These are phyloP conservation scores for Crocidura indochinensis DNA, from an alignment of 2,797 vertebrate species.

Conservation along the genomic window DNA sequence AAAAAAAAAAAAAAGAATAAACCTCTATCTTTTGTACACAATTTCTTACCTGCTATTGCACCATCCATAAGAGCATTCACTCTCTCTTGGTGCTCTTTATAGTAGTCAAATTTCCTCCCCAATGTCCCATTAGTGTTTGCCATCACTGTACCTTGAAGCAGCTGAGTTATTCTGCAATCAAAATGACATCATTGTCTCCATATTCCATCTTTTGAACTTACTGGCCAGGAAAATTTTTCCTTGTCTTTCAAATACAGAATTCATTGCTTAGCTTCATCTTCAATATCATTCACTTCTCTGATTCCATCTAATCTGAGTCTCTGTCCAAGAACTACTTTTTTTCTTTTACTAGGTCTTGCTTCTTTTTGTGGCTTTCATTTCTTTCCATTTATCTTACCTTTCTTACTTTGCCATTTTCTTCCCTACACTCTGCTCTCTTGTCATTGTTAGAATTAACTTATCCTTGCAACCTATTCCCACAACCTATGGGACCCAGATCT, in stretches of 20 bases:
- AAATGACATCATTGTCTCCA: background rate
- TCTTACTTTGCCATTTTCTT: background rate
- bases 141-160: background rate
- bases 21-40: background rate
- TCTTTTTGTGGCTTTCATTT: background rate
- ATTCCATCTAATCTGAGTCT: background rate
- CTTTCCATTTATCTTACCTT: background rate
- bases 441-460: background rate
- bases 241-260: background rate
- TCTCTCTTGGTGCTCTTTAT: background rate
- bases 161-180: background rate
- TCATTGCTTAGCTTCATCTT: background rate
- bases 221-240: background rate
- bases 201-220: background rate
- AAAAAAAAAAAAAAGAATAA: too few relatives aligned
- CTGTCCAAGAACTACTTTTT: background rate
- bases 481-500: too few relatives aligned
- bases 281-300: background rate
- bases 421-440: fast-evolving
- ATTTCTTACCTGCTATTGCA: background rate
- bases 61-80: background rate
- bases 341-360: background rate
- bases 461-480: background rate
- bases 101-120: background rate
- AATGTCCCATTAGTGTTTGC: background rate